phyloP scores from a whole-genome alignment of 2,113 vertebrate species.

The Romanogobio albipinnatus region DNA sequence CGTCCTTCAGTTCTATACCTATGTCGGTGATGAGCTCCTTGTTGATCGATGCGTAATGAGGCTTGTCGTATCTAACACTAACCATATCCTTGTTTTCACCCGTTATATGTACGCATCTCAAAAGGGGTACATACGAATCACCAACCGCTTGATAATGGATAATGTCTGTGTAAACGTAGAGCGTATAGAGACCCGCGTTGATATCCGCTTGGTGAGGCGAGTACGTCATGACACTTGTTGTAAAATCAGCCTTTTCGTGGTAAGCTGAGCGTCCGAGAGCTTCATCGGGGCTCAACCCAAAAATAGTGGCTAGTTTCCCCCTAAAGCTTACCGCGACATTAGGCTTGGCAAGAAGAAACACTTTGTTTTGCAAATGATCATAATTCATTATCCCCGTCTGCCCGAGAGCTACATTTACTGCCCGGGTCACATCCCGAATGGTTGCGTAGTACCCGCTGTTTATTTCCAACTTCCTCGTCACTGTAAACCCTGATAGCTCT shows the following conservation, averaged over 20 bases:
- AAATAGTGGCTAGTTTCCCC: not conserved
- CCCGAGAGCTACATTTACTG: too few relatives aligned
- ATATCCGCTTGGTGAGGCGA: not conserved
- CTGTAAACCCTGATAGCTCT: too few relatives aligned
- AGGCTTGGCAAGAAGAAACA: not conserved
- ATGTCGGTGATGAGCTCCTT: not conserved
- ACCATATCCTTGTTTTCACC: not conserved
- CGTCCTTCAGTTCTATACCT: too few relatives aligned
- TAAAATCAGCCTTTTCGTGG: not conserved
- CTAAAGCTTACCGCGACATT: not conserved
- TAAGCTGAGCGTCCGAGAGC: not conserved
- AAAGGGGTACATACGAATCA: not conserved
- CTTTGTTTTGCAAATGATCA: not conserved
- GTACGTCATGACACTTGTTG: not conserved
- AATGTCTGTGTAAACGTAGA: not conserved
- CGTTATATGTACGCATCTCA: constrained; percentile 20
- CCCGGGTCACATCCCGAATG: too few relatives aligned
- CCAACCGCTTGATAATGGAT: too few relatives aligned
- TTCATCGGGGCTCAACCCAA: not conserved
- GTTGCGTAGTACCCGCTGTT: too few relatives aligned
- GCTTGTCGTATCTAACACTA: not conserved
- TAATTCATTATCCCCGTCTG: accelerated
- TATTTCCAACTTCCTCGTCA: too few relatives aligned
- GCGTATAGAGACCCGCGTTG: not conserved
- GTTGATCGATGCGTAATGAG: not conserved